A percentile compares a stretch with the other conserved stretches of the same genome.
Conservation (phyloP, 1,140 invertebrate genomes). For the Drosophila fuyamai region DNA sequence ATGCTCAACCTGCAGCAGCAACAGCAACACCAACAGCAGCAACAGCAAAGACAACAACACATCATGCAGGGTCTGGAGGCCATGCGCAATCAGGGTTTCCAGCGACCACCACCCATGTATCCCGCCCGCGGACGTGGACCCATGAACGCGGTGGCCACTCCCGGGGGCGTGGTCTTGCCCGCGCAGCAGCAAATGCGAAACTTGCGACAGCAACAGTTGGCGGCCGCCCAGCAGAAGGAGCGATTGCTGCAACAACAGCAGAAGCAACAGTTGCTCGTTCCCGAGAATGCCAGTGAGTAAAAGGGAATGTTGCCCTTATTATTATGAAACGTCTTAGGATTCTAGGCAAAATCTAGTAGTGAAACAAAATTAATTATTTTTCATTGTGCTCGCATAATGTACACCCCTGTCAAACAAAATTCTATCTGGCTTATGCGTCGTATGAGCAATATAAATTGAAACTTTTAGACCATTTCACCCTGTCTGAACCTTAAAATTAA, state of each 20-base stretch:
- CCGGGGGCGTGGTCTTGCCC: conserved; percentile 66
- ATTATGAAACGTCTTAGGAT: not conserved
- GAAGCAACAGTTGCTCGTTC: conserved; percentile 89
- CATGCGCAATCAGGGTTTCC: conserved; percentile 70
- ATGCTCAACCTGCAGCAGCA: conserved; percentile 49
- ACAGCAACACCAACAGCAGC: conserved; percentile 27
- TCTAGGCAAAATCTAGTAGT: no score
- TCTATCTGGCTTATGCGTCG: no score
- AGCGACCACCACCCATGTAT: conserved; percentile 82
- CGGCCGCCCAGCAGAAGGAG: conserved; percentile 86
- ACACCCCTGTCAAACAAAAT: no score
- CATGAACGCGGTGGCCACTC: conserved; percentile 79
- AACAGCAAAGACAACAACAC: conserved; percentile 56
- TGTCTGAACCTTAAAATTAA: no score
- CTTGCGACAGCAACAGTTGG: conserved; percentile 69
- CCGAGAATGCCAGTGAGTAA: conserved; percentile 87
- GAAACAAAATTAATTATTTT: no score
- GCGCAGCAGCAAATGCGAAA: conserved; percentile 81
- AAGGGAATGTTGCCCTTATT: not conserved
- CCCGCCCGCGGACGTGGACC: conserved; percentile 59
- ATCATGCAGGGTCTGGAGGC: conserved; percentile 58
- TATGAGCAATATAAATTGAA: no score
- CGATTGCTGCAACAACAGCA: conserved; percentile 89
- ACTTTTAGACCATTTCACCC: no score
- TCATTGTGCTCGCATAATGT: no score